phyloP scores from a whole-genome alignment of 2,888 invertebrate species.

The Loripinus fragilis region DNA sequence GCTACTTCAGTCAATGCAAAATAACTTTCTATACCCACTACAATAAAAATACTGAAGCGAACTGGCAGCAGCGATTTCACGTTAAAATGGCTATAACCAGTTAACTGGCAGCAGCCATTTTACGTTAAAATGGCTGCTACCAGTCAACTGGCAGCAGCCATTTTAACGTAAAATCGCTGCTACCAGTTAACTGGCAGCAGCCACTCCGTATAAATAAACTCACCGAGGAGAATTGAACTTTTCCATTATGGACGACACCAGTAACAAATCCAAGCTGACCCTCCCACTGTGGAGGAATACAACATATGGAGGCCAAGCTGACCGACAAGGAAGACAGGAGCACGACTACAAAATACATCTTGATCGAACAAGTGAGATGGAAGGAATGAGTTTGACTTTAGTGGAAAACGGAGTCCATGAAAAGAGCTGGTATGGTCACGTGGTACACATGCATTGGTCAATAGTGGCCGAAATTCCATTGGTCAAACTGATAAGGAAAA shows the following conservation, averaged over 20 bases:
- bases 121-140: no score
- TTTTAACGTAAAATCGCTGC: no score
- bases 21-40: not conserved
- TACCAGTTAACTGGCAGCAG: no score
- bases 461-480: not conserved
- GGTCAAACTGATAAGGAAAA: no score
- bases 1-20: no score
- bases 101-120: no score
- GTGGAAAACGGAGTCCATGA: not conserved
- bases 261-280: not conserved
- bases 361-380: not conserved
- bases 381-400: not conserved
- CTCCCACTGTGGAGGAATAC: constrained; percentile 24
- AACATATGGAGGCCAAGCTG: constrained; percentile 21
- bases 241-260: constrained; percentile 32
- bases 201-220: no score
- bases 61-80: no score
- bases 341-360: constrained; percentile 8
- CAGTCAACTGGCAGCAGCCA: no score
- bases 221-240: constrained; percentile 30
- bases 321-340: constrained; percentile 16
- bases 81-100: no score
- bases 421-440: not conserved
- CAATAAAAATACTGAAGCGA: no score
- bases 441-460: not conserved